Percentiles rank a stretch among this genome's conserved stretches.
Conservation (phyloP, 2,797 vertebrate species). For the Euphonia xanthogaster region DNA sequence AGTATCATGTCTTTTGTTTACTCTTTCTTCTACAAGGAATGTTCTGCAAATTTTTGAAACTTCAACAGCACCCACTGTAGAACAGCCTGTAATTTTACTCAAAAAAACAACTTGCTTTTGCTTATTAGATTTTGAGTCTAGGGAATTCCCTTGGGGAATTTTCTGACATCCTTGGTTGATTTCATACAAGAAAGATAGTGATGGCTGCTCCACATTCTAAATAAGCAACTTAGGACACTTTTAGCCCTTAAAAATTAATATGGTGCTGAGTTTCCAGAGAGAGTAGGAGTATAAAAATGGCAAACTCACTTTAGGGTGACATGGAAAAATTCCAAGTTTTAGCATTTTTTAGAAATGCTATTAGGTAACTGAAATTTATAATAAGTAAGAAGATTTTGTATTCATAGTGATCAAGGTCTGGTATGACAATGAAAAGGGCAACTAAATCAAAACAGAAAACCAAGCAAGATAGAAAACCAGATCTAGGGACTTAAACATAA, state of each 20-base stretch:
- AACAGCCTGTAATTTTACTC: neutral
- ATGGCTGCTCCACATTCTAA: neutral
- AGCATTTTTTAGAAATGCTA: neutral
- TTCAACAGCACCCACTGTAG: neutral
- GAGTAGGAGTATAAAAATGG: neutral
- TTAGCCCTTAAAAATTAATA: neutral
- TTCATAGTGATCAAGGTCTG: neutral
- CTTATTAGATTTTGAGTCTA: neutral
- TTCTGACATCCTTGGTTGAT: neutral
- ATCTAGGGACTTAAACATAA: neutral
- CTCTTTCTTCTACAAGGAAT: neutral
- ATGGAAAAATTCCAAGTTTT: neutral
- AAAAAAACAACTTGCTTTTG: neutral
- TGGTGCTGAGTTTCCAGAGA: neutral
- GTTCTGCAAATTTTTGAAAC: neutral
- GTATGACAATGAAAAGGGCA: neutral
- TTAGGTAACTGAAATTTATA: neutral
- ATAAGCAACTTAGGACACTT: neutral
- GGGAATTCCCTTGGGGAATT: neutral
- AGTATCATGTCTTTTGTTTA: neutral
- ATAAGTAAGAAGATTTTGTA: neutral
- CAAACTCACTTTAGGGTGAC: neutral
- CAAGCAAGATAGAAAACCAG: neutral
- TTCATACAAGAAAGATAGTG: neutral
- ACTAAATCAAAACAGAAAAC: fast-evolving